These are phyloP conservation scores for Cherax destructor DNA, from an alignment of 1,140 invertebrate genomes.

Conservation along the genomic window DNA sequence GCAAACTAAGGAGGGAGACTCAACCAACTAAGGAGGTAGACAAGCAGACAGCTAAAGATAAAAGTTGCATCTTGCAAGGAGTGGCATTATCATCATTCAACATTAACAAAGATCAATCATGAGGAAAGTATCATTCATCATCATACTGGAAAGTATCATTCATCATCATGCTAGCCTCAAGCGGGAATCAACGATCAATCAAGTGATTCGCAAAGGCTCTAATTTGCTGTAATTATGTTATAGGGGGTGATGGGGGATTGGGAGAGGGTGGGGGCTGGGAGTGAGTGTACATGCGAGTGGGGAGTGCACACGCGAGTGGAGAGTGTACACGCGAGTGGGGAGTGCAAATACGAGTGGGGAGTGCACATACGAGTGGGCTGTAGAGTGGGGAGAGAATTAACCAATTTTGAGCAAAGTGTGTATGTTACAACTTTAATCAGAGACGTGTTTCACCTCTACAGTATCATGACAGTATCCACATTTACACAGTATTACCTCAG, in stretches of 20 bases:
- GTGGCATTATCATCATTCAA: neutral
- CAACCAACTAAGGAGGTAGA: too few relatives aligned
- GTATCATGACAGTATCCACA: too few relatives aligned
- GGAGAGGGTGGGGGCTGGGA: neutral
- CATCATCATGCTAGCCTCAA: neutral
- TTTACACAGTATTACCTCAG: too few relatives aligned
- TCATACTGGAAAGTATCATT: neutral
- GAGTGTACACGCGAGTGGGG: too few relatives aligned
- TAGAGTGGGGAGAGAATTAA: too few relatives aligned
- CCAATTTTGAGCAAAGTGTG: too few relatives aligned
- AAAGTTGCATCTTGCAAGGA: neutral
- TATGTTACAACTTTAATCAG: too few relatives aligned
- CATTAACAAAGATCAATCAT: neutral
- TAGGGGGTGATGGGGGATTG: neutral
- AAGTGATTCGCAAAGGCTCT: neutral
- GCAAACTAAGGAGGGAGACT: too few relatives aligned
- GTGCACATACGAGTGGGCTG: too few relatives aligned
- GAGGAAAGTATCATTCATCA: neutral
- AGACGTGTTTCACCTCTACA: too few relatives aligned
- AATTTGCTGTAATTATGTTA: neutral
- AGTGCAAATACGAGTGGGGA: too few relatives aligned
- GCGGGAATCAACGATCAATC: neutral
- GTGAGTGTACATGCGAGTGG: neutral
- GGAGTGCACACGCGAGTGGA: neutral
- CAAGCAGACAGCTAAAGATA: neutral